Percentiles rank a stretch among this genome's conserved stretches.
These are phyloP conservation scores for Intellagama lesueurii DNA, from an alignment of 2,797 vertebrate genomes.

Conservation along the genomic window DNA sequence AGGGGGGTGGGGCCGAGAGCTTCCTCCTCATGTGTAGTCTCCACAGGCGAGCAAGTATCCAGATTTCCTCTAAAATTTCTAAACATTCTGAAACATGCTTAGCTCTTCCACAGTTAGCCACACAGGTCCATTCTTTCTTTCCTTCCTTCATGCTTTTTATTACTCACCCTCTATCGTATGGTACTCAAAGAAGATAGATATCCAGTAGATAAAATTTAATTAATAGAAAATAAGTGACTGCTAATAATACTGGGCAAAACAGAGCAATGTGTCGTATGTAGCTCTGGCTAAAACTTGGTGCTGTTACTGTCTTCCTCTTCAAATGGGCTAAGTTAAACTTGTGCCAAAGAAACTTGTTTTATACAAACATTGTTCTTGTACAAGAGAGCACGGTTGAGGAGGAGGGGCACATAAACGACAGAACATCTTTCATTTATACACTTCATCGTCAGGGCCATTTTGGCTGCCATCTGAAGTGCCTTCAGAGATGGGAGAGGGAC, in stretches of 20 bases:
- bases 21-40: too few relatives aligned
- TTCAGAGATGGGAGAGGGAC: not conserved
- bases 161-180: not conserved
- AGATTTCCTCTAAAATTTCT: too few relatives aligned
- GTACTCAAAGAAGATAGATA: not conserved
- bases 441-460: not conserved
- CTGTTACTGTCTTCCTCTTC: not conserved
- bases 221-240: not conserved
- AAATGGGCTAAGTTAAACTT: not conserved
- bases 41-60: too few relatives aligned
- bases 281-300: not conserved
- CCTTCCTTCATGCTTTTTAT: not conserved
- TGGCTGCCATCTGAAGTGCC: not conserved
- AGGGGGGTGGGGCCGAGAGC: too few relatives aligned
- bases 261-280: not conserved
- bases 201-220: not conserved
- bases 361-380: too few relatives aligned
- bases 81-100: too few relatives aligned
- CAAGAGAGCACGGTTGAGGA: not conserved
- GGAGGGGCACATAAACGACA: not conserved
- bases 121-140: too few relatives aligned
- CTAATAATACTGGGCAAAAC: not conserved
- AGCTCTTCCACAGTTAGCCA: too few relatives aligned
- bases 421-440: not conserved
- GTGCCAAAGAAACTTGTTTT: too few relatives aligned